Evolutionary conservation across 2,113 vertebrate species (phyloP), one percentile per base, ranked within the genome.

Genomic region (Cathartes aura): DNA sequence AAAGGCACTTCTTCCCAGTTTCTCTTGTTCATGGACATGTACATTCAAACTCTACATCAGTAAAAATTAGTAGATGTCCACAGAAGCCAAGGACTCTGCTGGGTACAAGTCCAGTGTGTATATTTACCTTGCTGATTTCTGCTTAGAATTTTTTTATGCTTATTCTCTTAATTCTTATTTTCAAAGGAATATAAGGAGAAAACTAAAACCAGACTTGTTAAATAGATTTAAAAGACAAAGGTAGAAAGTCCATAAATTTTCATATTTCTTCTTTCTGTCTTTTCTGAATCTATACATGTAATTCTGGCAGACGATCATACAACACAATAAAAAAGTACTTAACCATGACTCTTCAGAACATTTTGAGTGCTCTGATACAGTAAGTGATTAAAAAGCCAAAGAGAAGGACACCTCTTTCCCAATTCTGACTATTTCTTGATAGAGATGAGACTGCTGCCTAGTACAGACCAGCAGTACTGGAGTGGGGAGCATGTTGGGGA

Each of bases 401-500:
- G 9, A 36, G 18, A 68, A 72, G 4, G 14, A 43, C 17, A 36
- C 6, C 1, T 45, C 6, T 29, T 76, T 76, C 21, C 27, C 8
- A 9, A 0, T 26, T 53, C 30, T 74, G 47, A 1, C 3, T 40
- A 7, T 56, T 89, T 81, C 32, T 58, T 70, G 7, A 5, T 15
- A 58, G 21, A 72, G 4, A 21, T 36, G 11, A 89, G 12, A 26
- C 29, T 56, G 13, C 15, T 43, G 12, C 6, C 45, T 4, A 0
- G 1, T 48, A 19, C 3, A 1, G 48, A 53, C 12, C 8, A 48
- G n/a, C 12, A 30, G 6, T 18, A 48, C 8, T 29, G 17, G 5
- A 11, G 2, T 8, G 9, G 8, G 16, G 11, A 75, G 7, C 3
- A 13, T 6, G 3, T 0, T n/a, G 38, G 12, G 3, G 29, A 23